These are phyloP conservation scores for Nansenia antarctica DNA, from an alignment of 2,113 vertebrate genomes.

Conservation along the genomic window DNA sequence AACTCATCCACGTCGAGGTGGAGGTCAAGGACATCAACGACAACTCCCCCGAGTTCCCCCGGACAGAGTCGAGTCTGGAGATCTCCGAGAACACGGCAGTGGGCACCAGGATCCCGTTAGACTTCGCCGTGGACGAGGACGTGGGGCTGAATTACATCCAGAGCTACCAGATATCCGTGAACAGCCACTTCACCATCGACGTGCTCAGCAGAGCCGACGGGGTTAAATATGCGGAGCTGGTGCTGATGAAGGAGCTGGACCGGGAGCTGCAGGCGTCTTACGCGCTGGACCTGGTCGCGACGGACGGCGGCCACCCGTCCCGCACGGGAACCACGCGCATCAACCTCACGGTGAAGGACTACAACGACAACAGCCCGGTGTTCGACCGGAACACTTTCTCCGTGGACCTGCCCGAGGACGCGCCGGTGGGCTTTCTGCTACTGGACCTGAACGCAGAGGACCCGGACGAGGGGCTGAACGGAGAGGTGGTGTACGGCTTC, in stretches of 20 bases:
- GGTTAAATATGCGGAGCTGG: constrained; percentile 91
- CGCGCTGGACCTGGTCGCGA: constrained; percentile 88
- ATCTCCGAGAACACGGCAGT: constrained; percentile 91
- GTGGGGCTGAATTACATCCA: constrained; percentile 91
- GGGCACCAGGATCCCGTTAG: constrained; percentile 89
- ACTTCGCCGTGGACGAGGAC: constrained; percentile 90
- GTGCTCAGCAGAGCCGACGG: constrained; percentile 92
- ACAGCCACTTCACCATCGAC: constrained; percentile 92
- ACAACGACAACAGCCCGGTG: constrained; percentile 93
- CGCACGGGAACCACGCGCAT: constrained; percentile 85
- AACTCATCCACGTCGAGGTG: constrained; percentile 93
- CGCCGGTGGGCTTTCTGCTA: constrained; percentile 83
- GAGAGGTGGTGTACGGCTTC: constrained; percentile 90
- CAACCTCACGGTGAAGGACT: constrained; percentile 89
- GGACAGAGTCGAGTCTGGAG: constrained; percentile 83
- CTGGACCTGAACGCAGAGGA: constrained; percentile 87
- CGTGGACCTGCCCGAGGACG: constrained; percentile 88
- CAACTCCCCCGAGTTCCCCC: constrained; percentile 89
- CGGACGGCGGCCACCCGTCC: constrained; percentile 89
- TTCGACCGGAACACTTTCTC: constrained; percentile 85
- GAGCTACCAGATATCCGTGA: constrained; percentile 91
- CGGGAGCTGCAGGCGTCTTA: constrained; percentile 87
- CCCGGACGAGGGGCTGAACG: constrained; percentile 92
- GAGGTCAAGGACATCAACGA: constrained; percentile 98
- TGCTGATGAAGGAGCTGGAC: constrained; percentile 92